phyloP scores from a whole-genome alignment of 1,140 invertebrate species.

The Harpegnathos saltator region DNA sequence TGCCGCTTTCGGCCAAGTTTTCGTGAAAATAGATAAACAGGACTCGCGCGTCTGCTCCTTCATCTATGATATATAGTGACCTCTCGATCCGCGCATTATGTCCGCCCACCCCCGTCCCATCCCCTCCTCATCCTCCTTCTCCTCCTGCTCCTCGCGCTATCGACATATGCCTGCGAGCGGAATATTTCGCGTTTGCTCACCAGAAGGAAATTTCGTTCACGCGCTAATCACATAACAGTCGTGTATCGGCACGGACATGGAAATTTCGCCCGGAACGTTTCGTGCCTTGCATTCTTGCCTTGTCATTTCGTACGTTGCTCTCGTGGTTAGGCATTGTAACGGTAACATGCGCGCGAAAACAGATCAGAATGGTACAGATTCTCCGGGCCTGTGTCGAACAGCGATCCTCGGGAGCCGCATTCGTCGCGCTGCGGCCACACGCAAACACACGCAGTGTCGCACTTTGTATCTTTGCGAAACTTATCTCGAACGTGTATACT shows the following conservation, averaged over 20 bases:
- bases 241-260: neutral
- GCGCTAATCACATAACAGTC: neutral
- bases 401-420: neutral
- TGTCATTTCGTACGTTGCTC: neutral
- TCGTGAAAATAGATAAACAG: slow-evolving; percentile 63
- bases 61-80: slow-evolving; percentile 29
- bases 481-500: slow-evolving; percentile 21
- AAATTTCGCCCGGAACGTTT: neutral
- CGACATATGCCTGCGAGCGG: slow-evolving; percentile 29
- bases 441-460: too few species aligned
- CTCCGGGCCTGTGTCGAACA: neutral
- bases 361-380: neutral
- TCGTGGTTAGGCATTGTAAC: neutral
- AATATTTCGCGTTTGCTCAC: slow-evolving; percentile 16
- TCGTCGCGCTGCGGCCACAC: neutral
- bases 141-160: neutral
- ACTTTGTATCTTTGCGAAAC: slow-evolving; percentile 14
- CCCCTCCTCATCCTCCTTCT: too few species aligned
- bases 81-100: slow-evolving; percentile 42
- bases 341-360: neutral
- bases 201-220: neutral
- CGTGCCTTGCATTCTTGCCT: neutral
- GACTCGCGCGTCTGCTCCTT: neutral
- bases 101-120: too few species aligned
- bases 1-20: slow-evolving; percentile 52